Conservation (phyloP, 1,140 invertebrate species). For the Panagrolaimus sp. region DNA sequence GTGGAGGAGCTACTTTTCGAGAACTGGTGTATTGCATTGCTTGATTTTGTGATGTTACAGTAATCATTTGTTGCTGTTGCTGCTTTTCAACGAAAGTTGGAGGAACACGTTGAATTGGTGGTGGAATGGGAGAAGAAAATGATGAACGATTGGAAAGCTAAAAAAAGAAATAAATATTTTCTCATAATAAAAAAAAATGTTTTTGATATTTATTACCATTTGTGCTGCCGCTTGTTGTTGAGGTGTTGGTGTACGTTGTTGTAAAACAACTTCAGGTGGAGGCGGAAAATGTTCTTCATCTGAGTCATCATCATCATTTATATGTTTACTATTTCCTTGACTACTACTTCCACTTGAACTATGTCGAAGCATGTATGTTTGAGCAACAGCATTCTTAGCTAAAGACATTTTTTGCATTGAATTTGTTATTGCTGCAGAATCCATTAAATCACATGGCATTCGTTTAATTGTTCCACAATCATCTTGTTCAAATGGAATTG, state of each 20-base stretch:
- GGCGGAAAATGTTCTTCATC: conserved; percentile 54
- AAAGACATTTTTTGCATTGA: conserved; percentile 15
- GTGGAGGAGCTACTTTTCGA: conserved; percentile 33
- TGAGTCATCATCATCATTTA: conserved; percentile 40
- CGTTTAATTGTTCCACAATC: conserved; percentile 43
- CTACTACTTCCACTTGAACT: not conserved
- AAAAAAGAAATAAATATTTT: not conserved
- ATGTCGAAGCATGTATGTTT: conserved; percentile 1
- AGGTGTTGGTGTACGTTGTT: conserved; percentile 11
- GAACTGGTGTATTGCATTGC: not conserved
- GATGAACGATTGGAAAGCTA: conserved; percentile 12
- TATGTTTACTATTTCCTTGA: conserved; percentile 16
- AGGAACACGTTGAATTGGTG: not conserved
- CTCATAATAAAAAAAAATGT: not conserved
- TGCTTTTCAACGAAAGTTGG: conserved; percentile 2
- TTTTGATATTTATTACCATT: conserved; percentile 1
- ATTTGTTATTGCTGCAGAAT: not conserved
- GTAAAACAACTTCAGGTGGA: conserved; percentile 32
- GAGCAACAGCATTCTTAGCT: conserved; percentile 11
- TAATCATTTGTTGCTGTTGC: conserved; percentile 20
- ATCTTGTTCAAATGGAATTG: conserved; percentile 34
- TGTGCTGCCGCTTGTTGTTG: not conserved
- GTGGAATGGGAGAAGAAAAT: not conserved
- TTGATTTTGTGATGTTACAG: not conserved
- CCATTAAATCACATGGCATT: conserved; percentile 17